phyloP scores from a whole-genome alignment of 2,113 vertebrate genomes.

The Heptranchias perlo region DNA sequence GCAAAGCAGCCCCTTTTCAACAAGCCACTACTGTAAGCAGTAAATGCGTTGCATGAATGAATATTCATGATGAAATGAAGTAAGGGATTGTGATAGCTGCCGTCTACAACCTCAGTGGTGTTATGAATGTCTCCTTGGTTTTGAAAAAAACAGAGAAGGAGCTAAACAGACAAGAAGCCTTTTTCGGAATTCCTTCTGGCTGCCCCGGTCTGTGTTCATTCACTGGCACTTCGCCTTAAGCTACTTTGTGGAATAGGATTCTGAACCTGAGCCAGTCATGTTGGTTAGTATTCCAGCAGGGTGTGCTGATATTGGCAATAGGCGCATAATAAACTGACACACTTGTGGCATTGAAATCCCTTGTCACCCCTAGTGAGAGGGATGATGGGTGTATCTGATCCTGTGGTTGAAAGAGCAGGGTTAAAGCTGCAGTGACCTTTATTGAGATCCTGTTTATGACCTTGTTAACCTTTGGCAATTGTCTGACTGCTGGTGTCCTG shows the following conservation, averaged over 20 bases:
- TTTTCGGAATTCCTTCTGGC: conserved; percentile 23
- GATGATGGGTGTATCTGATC: conserved; percentile 54
- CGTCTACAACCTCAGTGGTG: conserved; percentile 24
- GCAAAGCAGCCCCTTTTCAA: conserved; percentile 4
- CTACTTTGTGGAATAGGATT: conserved; percentile 27
- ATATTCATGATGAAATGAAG: conserved; percentile 31
- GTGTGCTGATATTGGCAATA: conserved; percentile 31
- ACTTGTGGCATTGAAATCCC: conserved; percentile 38
- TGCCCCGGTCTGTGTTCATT: conserved; percentile 25
- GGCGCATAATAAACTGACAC: conserved; percentile 39
- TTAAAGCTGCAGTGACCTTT: conserved; percentile 59
- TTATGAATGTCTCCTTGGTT: conserved; percentile 38
- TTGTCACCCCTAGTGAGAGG: conserved; percentile 55
- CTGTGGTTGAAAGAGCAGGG: conserved; percentile 55
- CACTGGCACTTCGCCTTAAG: conserved; percentile 32
- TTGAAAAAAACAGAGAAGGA: conserved; percentile 27
- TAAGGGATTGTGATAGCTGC: conserved; percentile 5
- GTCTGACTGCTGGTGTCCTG: conserved; percentile 61
- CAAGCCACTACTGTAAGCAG: conserved; percentile 35
- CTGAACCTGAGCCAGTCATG: conserved; percentile 6
- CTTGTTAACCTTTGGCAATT: conserved; percentile 60
- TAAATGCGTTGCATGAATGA: conserved; percentile 14
- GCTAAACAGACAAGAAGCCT: conserved; percentile 17
- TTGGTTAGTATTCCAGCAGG: conserved; percentile 37
- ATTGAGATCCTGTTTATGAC: conserved; percentile 58